Conservation (phyloP, 2,888 invertebrate species). For the Himalopsyche japonica region DNA sequence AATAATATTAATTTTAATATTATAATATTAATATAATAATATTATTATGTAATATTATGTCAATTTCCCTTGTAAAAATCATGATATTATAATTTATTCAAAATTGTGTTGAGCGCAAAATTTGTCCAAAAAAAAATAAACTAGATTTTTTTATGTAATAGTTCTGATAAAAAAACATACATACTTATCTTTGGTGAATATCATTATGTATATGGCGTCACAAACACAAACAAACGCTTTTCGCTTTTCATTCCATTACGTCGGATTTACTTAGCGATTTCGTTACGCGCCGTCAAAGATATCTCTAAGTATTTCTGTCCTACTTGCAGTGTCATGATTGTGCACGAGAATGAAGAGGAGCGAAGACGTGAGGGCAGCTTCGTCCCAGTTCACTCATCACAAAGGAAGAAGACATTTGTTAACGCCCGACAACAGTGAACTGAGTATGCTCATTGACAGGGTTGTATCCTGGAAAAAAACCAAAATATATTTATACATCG, state of each 20-base stretch:
- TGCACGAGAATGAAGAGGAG: not conserved
- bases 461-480: conserved; percentile 17
- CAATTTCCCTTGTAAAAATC: no score
- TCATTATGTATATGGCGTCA: not conserved
- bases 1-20: no score
- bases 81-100: no score
- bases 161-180: not conserved
- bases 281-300: conserved; percentile 15
- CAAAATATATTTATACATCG: no score
- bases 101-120: no score
- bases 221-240: conserved; percentile 11
- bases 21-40: no score
- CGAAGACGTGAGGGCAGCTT: not conserved
- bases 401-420: conserved; percentile 40
- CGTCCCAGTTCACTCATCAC: conserved; percentile 21
- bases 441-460: conserved; percentile 13
- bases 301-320: not conserved
- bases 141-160: not conserved
- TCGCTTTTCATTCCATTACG: conserved; percentile 34
- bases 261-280: conserved; percentile 33
- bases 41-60: no score
- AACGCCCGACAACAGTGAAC: conserved; percentile 32
- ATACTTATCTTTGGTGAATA: not conserved
- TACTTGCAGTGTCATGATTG: not conserved
- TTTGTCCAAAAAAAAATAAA: no score